Evolutionary conservation across 2,113 vertebrate genomes (phyloP).

Genomic region (Notarius lentiginosus): DNA sequence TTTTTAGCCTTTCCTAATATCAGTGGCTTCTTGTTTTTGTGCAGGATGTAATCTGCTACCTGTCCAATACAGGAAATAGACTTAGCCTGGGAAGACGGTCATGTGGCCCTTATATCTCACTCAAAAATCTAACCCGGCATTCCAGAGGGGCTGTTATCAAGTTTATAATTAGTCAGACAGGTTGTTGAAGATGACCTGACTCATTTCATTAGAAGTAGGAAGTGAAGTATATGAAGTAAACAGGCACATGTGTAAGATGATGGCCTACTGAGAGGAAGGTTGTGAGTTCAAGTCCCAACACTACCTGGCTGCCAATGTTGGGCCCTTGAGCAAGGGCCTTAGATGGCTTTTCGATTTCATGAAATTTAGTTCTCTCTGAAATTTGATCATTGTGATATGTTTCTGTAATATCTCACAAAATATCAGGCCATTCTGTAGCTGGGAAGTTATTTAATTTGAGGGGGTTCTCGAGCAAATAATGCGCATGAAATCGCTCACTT

Average conservation of each 20-base stretch:
- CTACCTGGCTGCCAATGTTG: not conserved
- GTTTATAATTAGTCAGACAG: constrained; percentile 39
- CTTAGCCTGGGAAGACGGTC: constrained; percentile 44
- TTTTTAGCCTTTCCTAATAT: not conserved
- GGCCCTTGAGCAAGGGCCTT: not conserved
- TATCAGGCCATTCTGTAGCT: too few species aligned
- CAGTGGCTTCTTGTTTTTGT: not conserved
- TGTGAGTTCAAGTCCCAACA: not conserved
- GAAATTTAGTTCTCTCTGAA: too few species aligned
- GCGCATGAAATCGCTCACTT: too few species aligned
- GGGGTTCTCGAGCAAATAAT: too few species aligned
- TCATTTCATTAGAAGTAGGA: not conserved
- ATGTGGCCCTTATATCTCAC: constrained; percentile 40
- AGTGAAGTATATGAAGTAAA: not conserved
- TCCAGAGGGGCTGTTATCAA: constrained; percentile 23
- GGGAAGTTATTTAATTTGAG: too few species aligned
- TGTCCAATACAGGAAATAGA: constrained; percentile 49
- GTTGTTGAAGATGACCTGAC: not conserved
- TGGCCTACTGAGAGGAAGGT: not conserved
- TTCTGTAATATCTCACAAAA: too few species aligned
- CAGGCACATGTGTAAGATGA: not conserved
- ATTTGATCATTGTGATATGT: too few species aligned
- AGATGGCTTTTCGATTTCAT: too few species aligned
- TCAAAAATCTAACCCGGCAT: constrained; percentile 46
- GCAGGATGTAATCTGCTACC: constrained; percentile 23